phyloP scores from a whole-genome alignment of 2,113 vertebrate species.

The Canis aureus region DNA sequence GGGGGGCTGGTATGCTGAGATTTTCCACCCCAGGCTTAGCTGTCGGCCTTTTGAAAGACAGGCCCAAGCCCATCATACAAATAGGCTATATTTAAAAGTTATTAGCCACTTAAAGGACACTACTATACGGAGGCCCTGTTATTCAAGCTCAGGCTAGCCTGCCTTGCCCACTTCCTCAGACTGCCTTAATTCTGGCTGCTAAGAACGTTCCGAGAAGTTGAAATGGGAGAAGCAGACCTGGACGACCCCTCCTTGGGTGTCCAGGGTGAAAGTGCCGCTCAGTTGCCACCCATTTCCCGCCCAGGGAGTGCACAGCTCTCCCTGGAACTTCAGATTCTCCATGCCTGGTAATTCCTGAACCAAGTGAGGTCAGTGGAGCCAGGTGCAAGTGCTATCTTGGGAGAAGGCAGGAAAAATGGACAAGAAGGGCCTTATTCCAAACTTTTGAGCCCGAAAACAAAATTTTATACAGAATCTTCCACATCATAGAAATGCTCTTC shows the following conservation, averaged over 20 bases:
- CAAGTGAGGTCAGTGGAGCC: background rate
- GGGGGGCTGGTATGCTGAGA: background rate
- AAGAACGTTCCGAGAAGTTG: background rate
- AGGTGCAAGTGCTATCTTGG: rapidly evolving
- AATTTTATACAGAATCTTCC: background rate
- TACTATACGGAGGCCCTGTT: background rate
- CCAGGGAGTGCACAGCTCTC: background rate
- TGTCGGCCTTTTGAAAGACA: background rate
- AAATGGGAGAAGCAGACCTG: background rate
- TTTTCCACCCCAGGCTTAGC: background rate
- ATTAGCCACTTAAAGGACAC: background rate
- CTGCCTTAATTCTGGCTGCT: background rate
- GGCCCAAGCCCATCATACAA: background rate
- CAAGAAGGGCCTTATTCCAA: background rate
- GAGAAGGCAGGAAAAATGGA: background rate
- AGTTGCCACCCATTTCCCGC: background rate
- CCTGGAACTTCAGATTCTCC: background rate
- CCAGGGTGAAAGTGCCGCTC: background rate
- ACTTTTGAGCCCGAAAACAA: slow-evolving; percentile 16
- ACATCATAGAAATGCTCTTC: background rate
- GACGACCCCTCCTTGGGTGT: background rate
- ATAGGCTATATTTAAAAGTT: background rate
- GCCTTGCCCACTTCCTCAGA: background rate
- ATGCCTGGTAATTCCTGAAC: background rate
- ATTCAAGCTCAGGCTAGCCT: background rate